A percentile compares a stretch with the other conserved stretches of the same genome.
Conservation (phyloP, 2,113 vertebrate species). For the Gobio gobio region DNA sequence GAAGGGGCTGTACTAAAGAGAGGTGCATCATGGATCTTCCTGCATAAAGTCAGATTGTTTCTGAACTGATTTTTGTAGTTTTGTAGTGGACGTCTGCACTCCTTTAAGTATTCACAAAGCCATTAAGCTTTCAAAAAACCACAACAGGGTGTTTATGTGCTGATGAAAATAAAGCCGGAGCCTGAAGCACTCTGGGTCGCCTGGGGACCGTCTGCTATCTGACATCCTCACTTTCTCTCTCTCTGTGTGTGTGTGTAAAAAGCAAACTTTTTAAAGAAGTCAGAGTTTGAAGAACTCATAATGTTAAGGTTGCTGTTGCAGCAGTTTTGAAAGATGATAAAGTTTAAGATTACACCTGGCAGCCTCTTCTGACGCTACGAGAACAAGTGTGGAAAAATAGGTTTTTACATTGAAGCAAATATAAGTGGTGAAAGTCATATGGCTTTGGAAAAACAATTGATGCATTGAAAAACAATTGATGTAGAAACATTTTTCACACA, state of each 20-base stretch:
- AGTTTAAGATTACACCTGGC: not conserved
- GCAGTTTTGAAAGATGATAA: constrained; percentile 12
- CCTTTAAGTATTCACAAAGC: constrained; percentile 47
- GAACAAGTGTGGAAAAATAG: not conserved
- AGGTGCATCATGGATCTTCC: not conserved
- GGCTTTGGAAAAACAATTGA: no score
- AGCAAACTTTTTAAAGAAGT: constrained; percentile 6
- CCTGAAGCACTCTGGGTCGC: constrained; percentile 44
- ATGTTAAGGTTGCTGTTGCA: not conserved
- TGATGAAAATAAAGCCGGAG: constrained; percentile 45
- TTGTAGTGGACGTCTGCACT: not conserved
- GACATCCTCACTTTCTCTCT: not conserved
- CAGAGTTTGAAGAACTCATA: not conserved
- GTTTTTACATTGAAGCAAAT: not conserved
- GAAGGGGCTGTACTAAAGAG: not conserved
- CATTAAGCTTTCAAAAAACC: constrained; percentile 64
- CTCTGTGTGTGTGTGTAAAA: not conserved
- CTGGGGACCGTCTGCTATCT: constrained; percentile 11
- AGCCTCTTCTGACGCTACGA: not conserved
- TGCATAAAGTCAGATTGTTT: not conserved
- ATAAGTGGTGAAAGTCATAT: not conserved
- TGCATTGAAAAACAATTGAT: no score
- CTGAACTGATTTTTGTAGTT: constrained; percentile 7
- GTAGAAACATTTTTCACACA: no score
- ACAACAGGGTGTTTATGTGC: constrained; percentile 69